Conservation (phyloP, 1,140 invertebrate species). For the Drosophila busckii region DNA sequence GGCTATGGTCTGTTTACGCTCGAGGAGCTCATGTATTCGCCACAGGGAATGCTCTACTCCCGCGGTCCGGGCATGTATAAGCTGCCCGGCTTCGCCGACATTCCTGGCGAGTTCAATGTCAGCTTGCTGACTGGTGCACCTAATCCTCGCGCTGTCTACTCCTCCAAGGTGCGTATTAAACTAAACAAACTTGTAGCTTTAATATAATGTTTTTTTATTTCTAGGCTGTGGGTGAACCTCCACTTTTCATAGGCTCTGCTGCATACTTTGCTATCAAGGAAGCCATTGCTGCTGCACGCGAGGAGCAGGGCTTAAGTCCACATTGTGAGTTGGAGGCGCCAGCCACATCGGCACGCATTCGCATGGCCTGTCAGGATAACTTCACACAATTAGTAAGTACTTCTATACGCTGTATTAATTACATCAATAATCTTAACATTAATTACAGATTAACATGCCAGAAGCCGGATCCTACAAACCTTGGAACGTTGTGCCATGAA, state of each 20-base stretch:
- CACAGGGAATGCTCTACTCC: conserved; percentile 88
- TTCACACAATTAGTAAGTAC: conserved; percentile 87
- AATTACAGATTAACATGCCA: conserved; percentile 80
- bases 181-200: neutral
- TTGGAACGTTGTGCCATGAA: conserved; percentile 82
- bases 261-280: conserved; percentile 95
- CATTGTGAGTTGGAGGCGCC: conserved; percentile 90
- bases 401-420: neutral
- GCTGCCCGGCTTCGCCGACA: conserved; percentile 93
- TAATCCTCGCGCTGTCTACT: conserved; percentile 94
- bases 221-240: conserved; percentile 95
- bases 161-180: conserved; percentile 88
- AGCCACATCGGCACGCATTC: conserved; percentile 91
- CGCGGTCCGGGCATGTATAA: conserved; percentile 96
- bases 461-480: conserved; percentile 80
- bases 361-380: conserved; percentile 93
- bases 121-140: conserved; percentile 91
- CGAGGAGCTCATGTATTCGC: conserved; percentile 93
- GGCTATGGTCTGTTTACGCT: conserved; percentile 95
- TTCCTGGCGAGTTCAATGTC: conserved; percentile 95
- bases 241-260: conserved; percentile 91
- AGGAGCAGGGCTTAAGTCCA: conserved; percentile 82
- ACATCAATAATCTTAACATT: neutral
- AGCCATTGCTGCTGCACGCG: conserved; percentile 89
- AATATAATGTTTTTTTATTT: neutral